Percentiles rank a stretch among this genome's conserved stretches.
Conservation (phyloP, 2,113 vertebrate species). For the Daubentonia madagascariensis region DNA sequence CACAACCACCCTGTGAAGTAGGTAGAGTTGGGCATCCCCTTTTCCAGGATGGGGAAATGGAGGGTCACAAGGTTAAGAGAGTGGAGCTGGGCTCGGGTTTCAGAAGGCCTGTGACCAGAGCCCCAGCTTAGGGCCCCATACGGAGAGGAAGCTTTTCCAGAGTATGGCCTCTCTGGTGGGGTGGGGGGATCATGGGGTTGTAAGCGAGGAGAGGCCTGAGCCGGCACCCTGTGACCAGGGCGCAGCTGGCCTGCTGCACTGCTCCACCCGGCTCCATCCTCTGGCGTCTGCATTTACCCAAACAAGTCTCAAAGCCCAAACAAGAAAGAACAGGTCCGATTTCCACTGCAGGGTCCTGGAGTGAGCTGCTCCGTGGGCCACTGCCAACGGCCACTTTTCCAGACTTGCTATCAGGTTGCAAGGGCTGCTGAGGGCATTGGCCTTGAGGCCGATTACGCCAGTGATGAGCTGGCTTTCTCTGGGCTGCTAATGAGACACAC, state of each 20-base stretch:
- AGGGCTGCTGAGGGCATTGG: neutral
- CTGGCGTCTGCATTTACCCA: neutral
- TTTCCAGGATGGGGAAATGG: neutral
- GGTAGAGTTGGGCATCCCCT: neutral
- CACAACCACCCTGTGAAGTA: neutral
- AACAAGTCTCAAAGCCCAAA: neutral
- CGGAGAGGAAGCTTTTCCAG: neutral
- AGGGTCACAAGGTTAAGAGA: neutral
- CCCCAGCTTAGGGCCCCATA: neutral
- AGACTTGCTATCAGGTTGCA: neutral
- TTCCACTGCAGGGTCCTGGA: neutral
- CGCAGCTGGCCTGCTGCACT: no score
- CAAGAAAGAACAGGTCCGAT: neutral
- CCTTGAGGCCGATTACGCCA: neutral
- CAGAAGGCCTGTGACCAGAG: neutral
- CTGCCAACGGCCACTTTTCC: neutral
- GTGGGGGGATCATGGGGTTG: no score
- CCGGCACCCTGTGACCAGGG: neutral
- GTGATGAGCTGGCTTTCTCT: neutral
- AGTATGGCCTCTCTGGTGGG: neutral
- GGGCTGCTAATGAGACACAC: conserved; percentile 39
- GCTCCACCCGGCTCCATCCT: neutral
- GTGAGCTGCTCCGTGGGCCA: neutral
- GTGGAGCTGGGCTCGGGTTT: neutral
- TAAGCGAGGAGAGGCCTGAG: neutral